phyloP scores from a whole-genome alignment of 2,113 vertebrate genomes.

The Rostratula benghalensis region DNA sequence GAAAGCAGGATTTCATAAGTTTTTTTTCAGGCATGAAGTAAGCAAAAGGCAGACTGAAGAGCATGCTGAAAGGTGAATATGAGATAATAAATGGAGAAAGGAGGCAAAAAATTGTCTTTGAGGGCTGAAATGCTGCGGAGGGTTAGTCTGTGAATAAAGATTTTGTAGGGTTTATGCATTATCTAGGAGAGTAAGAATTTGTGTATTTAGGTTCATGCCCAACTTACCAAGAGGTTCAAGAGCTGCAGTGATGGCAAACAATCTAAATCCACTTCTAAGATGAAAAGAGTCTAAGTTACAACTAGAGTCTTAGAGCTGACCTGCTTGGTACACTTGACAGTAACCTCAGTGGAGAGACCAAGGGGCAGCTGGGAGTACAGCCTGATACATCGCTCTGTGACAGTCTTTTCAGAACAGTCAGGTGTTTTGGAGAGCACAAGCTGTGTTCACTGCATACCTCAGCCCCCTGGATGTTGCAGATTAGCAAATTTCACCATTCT shows the following conservation, averaged over 20 bases:
- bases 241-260: neutral
- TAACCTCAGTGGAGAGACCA: neutral
- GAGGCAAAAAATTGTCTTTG: neutral
- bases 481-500: neutral
- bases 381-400: neutral
- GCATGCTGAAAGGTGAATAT: neutral
- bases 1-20: neutral
- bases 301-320: neutral
- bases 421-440: neutral
- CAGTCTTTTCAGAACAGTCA: neutral
- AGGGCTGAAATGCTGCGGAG: neutral
- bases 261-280: neutral
- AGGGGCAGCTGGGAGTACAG: neutral
- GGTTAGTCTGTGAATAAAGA: neutral
- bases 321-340: neutral
- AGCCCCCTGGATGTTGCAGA: neutral
- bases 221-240: neutral
- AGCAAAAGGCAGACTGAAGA: neutral
- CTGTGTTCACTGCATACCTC: neutral
- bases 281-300: neutral
- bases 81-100: neutral
- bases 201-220: neutral
- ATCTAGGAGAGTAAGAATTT: neutral
- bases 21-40: neutral
- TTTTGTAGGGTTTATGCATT: neutral